Base-by-base conservation (phyloP, 2,113 vertebrate genomes). In the Cottus gobio region DNA sequence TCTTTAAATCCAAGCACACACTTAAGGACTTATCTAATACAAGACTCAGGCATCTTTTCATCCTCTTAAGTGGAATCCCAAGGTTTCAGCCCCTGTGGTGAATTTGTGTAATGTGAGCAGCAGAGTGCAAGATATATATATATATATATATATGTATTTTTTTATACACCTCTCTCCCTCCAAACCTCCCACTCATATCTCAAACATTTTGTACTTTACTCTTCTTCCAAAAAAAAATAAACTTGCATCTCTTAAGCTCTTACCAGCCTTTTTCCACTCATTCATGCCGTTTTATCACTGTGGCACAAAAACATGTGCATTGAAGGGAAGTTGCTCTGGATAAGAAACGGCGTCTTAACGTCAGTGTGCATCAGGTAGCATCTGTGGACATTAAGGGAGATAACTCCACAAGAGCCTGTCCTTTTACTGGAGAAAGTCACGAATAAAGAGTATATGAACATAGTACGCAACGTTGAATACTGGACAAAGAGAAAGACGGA, bases 31-130 rank as follows among this genome's bases (percentile, higher is more conserved):
- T 68, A 73, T 83, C 56, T 82, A 82, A 82, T 82, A 87, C 74
- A 70, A 82, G 82, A 54, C 67, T 68, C 28, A 46, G 74, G 71
- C 50, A 75, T 88, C 70, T 88, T 85, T 88, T 89, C 77, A 88
- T 89, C 85, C 85, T 90, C 58, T 66, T 42, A 75, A 79, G 58
- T 84, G 81, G 64, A 85, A 86, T 80, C 76, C 84, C 64, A 79
- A 90, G 79, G 75, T 85, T 84, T 86, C 76, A 66, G 67, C 71
- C 73, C 52, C 67, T 79, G 52, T 66, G 73, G 71, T 77, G 76
- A 90, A 80, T 84, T 85, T 87, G 42, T 82, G 46, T 84, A 86
- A 87, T 66, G 66, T 72, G 65, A 72, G 77, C 71, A 77, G 79
- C 69, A 42, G 6, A 77, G 54, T 54, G 63, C 30, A 72, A 66